Evolutionary conservation across 2,888 invertebrate species (phyloP), one percentile per base, ranked within the genome.

Genomic region (Cephalotes varians): DNA sequence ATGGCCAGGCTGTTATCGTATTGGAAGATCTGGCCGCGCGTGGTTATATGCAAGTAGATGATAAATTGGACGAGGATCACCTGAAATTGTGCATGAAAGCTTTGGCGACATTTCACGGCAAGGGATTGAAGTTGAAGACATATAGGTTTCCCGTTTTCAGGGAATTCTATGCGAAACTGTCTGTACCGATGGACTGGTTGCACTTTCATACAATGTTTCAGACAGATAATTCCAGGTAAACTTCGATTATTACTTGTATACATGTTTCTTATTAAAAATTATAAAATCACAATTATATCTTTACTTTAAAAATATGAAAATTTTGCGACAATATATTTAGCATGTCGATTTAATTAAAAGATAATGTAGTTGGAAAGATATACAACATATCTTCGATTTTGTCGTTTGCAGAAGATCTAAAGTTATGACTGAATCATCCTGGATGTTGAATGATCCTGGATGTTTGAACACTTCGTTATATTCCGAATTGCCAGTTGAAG

Each of bases 101-200:
- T 18, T 85, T 94, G 51, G 93, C 87, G 12, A 84, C 81, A 44
- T 92, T 94, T 90, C 94, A 94, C 81, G 91, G 86, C 5, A 85
- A 81, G 12, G 93, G 93, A 12, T 67, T 93, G 51, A 86, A 72
- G 49, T 79, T 94, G 58, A 92, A 87, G 76, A 81, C 72, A 4
- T 81, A 87, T 7, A 86, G 91, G 5, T 91, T 89, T 44, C 69
- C 85, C 10, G 67, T 87, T 72, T 93, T 93, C 84, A 81, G 92
- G 15, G 93, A 94, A 81, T 92, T 92, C 80, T 84, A 91, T 56
- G 91, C 90, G 37, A 92, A 93, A 82, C 84, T 93, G 49, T 83
- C 88, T 21, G 91, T 92, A 64, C 83, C 86, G 18, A 18, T 3
- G 10, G 60, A 74, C 18, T 81, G 56, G 1, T 86, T 90, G n/a